Percentiles rank a stretch among this genome's conserved stretches.
Conservation (phyloP, 2,113 vertebrate species). For the Heterotilapia buettikoferi region DNA sequence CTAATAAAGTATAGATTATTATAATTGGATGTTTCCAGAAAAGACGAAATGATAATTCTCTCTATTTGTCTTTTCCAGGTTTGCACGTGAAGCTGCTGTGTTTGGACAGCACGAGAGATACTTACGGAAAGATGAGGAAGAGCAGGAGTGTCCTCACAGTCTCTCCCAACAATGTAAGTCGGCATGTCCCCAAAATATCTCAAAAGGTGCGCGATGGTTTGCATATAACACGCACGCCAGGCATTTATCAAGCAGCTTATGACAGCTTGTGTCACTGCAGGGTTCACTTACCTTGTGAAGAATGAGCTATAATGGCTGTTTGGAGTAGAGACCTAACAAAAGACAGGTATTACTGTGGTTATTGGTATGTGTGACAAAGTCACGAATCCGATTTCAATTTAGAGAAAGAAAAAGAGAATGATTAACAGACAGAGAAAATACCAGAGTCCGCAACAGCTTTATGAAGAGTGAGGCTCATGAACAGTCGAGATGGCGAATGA, state of each 20-base stretch:
- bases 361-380: neutral
- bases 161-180: slow-evolving; percentile 84
- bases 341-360: neutral
- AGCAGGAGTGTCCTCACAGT: slow-evolving; percentile 94
- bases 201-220: neutral
- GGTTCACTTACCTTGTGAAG: neutral
- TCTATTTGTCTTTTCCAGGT: slow-evolving; percentile 42
- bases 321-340: neutral
- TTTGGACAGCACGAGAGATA: slow-evolving; percentile 16
- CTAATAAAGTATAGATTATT: neutral
- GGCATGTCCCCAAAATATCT: neutral
- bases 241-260: neutral
- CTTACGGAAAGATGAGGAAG: slow-evolving; percentile 84
- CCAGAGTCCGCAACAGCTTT: neutral
- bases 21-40: neutral
- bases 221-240: neutral
- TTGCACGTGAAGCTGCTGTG: slow-evolving; percentile 35
- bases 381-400: rapidly evolving
- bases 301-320: neutral
- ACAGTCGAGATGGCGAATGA: neutral
- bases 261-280: neutral
- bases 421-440: neutral
- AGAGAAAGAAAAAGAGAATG: neutral
- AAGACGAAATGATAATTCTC: neutral
- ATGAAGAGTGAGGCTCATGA: neutral